Evolutionary conservation across 2,113 vertebrate species (phyloP), one percentile per base, ranked within the genome.

Genomic region (Atherinomorus stipes): DNA sequence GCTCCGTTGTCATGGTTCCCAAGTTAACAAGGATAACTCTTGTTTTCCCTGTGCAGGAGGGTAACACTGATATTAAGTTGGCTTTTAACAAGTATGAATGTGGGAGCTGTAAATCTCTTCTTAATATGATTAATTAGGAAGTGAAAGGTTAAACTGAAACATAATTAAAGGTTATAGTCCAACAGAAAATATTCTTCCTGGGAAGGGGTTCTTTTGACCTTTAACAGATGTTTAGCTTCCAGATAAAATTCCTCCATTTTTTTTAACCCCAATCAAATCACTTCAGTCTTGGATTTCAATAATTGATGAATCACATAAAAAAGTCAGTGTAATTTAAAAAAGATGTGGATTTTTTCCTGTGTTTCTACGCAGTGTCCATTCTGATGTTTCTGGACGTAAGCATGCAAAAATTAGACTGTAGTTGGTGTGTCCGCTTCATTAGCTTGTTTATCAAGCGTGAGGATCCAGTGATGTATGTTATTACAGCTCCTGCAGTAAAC

Each of bases 161-260:
- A 37, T 74, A 65, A 78, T 75, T 64, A 73, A 76, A 83, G 70
- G 70, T 73, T 76, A 65, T 64, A 73, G 74, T 56, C 56, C 22
- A 71, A 71, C 58, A 69, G 60, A 63, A 78, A 75, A 68, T 62
- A 51, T 44, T 42, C 28, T 53, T 81, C 56, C 25, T 70, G 61
- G 34, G 68, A 50, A 66, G 64, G 49, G 5, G 22, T 50, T 78
- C 60, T 4, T 69, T 25, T 69, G 80, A 73, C 71, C 63, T 83
- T 79, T 56, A 53, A 42, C 70, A 64, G 42, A 76, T 81, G 61
- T 80, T 65, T 71, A 73, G 9, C 38, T 75, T 63, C 12, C 12
- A 23, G 42, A 22, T 67, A 64, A 22, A 66, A 34, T 34, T 9
- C 7, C 31, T 28, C 3, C 12, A 12, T 4, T 21, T 53, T 7